Base-by-base conservation (phyloP, 2,113 vertebrate species). In the Thalassarche chlororhynchos region DNA sequence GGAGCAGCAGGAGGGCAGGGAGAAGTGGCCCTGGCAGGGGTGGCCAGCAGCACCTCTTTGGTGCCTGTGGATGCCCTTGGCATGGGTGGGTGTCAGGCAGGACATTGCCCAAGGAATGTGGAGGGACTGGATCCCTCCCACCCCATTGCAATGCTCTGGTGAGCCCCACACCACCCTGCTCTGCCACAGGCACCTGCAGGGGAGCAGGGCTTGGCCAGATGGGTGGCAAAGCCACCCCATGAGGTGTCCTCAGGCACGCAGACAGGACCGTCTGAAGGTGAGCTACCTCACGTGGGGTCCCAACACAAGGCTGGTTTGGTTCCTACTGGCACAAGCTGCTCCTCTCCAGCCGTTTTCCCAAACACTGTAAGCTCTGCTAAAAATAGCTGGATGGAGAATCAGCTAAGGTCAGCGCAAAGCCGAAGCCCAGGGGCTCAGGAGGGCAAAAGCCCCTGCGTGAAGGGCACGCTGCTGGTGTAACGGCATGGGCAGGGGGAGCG, bases 361-460 rank as follows among this genome's bases (percentile, higher is more conserved):
- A 83, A 69, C 1, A 6, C 69, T 6, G 2, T 23, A 68, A 93
- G 70, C 86, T 71, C 80, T 89, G 84, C 81, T 94, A 81, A 94
- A 93, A 91, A 93, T 57, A 94, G 12, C 31, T 31, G 78, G 14
- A 2, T 21, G 55, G 58, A 81, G 78, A 87, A 66, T 79, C 84
- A 93, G 62, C 81, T 90, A 71, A 92, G 75, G 75, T 71, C 92
- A 85, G 86, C 14, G 5, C 74, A 24, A 8, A 80, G 93, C 74
- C 20, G 12, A 15, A 89, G 84, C 57, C 74, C 61, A 26, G 23
- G 61, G 78, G 54, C 72, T 88, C 3, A 2, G 55, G 4, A 94
- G n/a, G 65, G 58, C 68, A 77, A 89, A 78, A 17, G 8, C 17
- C 52, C 32, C 62, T 57, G 51, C 0, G 1, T 29, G 82, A 92